Percentiles rank a stretch among this genome's conserved stretches.
Evolutionary conservation across 2,797 vertebrate species (phyloP).

Genomic region (Pagetopsis macropterus): DNA sequence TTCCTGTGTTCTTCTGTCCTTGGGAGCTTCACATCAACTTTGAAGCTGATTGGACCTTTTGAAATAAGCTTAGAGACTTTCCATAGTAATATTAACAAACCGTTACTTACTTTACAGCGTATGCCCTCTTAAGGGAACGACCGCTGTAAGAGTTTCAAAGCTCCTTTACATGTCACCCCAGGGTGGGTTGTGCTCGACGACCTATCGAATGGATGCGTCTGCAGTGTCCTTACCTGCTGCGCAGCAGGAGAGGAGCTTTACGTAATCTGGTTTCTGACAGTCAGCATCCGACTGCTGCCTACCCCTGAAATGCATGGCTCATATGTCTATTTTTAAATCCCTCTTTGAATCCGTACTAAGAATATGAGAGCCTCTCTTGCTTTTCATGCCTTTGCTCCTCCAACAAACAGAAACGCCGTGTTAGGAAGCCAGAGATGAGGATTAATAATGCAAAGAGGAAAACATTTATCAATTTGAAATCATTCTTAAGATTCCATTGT

Average conservation of each 20-base stretch:
- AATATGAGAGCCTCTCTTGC: not conserved
- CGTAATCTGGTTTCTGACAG: constrained; percentile 70
- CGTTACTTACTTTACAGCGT: constrained; percentile 18
- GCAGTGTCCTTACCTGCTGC: constrained; percentile 63
- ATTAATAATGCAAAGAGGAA: not conserved
- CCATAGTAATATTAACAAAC: constrained; percentile 6
- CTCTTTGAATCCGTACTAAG: constrained; percentile 33
- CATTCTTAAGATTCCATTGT: not conserved
- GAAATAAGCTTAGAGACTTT: constrained; percentile 16
- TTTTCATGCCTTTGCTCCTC: constrained; percentile 24
- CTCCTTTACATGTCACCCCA: constrained; percentile 54
- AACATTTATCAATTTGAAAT: not conserved
- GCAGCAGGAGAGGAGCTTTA: constrained; percentile 64
- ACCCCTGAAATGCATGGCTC: constrained; percentile 40
- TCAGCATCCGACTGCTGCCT: constrained; percentile 50
- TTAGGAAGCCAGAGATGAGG: not conserved
- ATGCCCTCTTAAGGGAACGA: constrained; percentile 29
- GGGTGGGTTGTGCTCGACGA: constrained; percentile 53
- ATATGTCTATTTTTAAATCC: constrained; percentile 60
- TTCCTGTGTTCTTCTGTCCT: constrained; percentile 57
- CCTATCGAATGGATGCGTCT: constrained; percentile 63
- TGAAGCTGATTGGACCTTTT: constrained; percentile 34
- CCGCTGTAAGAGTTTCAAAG: constrained; percentile 20
- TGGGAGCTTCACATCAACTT: constrained; percentile 49
- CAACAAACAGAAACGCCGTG: not conserved